These are phyloP conservation scores for Graphium colonna DNA, from an alignment of 2,888 invertebrate genomes.

Conservation along the genomic window DNA sequence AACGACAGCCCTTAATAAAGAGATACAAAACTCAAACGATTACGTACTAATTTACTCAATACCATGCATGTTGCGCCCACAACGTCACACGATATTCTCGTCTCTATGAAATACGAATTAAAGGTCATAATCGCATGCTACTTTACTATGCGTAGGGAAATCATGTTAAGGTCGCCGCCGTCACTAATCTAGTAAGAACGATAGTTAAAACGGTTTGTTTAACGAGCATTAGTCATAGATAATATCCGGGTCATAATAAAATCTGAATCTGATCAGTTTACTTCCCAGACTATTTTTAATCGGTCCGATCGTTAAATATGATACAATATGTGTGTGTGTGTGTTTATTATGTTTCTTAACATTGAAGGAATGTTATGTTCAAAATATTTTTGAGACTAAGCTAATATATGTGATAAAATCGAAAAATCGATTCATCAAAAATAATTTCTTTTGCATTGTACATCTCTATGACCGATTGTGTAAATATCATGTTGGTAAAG, in stretches of 20 bases:
- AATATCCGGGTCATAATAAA: background rate
- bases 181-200: background rate
- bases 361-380: too few species aligned
- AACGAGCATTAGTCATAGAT: background rate
- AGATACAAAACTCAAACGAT: background rate
- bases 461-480: too few species aligned
- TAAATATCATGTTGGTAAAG: too few species aligned
- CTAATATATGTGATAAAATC: too few species aligned
- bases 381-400: too few species aligned
- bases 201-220: background rate
- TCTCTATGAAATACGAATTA: constrained; percentile 1
- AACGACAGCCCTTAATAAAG: background rate
- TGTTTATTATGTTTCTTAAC: too few species aligned
- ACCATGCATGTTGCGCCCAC: background rate
- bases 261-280: background rate
- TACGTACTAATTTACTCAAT: constrained; percentile 2
- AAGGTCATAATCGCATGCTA: background rate
- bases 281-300: background rate
- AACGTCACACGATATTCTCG: constrained; percentile 1
- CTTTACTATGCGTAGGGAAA: constrained; percentile 1
- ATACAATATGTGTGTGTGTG: too few species aligned
- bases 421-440: too few species aligned
- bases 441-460: too few species aligned
- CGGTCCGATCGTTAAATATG: too few species aligned
- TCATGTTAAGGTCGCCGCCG: constrained; percentile 4